These are phyloP conservation scores for Aplocera efformata DNA, from an alignment of 2,888 invertebrate species.

Conservation along the genomic window DNA sequence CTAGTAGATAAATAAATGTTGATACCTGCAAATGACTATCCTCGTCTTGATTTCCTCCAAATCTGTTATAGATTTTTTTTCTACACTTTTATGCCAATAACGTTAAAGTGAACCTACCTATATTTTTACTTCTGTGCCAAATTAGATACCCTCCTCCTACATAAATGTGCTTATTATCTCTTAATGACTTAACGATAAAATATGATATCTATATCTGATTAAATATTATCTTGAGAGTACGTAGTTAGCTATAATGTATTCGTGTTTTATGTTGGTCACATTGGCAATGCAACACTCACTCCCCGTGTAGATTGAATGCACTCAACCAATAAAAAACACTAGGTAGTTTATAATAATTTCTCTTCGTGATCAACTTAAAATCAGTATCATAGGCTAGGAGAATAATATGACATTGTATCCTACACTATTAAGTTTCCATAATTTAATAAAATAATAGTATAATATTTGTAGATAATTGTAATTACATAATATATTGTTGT, in stretches of 20 bases:
- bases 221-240: slow-evolving; percentile 64
- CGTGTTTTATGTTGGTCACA: slow-evolving; percentile 66
- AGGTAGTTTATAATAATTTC: slow-evolving; percentile 79
- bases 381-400: slow-evolving; percentile 77
- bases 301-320: slow-evolving; percentile 73
- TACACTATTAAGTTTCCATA: slow-evolving; percentile 52
- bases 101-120: slow-evolving; percentile 4
- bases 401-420: slow-evolving; percentile 71
- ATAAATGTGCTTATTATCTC: slow-evolving; percentile 29
- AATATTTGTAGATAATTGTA: slow-evolving; percentile 38
- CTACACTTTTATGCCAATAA: slow-evolving; percentile 5
- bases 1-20: slow-evolving; percentile 32
- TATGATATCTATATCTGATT: slow-evolving; percentile 44
- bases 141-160: slow-evolving; percentile 54
- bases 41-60: slow-evolving; percentile 26
- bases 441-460: slow-evolving; percentile 43
- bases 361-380: slow-evolving; percentile 79
- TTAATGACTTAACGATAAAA: slow-evolving; percentile 48
- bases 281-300: slow-evolving; percentile 65
- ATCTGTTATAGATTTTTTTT: slow-evolving; percentile 9
- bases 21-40: slow-evolving; percentile 32
- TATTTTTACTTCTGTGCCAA: slow-evolving; percentile 63
- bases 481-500: slow-evolving; percentile 34
- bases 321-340: slow-evolving; percentile 68
- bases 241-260: slow-evolving; percentile 74